Evolutionary conservation across 2,888 invertebrate species (phyloP).

Genomic region (Nemotelus pantherinus): DNA sequence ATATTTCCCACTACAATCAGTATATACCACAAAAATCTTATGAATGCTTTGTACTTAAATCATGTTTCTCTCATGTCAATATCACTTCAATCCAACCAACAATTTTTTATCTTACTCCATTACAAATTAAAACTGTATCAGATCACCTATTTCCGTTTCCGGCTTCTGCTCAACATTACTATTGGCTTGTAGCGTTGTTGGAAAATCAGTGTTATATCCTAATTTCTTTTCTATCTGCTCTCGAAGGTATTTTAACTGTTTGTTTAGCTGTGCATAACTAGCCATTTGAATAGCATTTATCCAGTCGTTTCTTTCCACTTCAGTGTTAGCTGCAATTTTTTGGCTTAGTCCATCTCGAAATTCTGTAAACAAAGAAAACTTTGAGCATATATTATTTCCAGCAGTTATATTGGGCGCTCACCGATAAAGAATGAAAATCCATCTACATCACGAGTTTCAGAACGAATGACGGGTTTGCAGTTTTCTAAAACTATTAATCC

Average conservation of each 20-base stretch:
- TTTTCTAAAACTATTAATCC: constrained; percentile 91
- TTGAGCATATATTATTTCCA: not conserved
- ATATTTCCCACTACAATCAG: constrained; percentile 13
- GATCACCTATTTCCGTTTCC: constrained; percentile 74
- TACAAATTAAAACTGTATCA: constrained; percentile 61
- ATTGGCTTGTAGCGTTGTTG: constrained; percentile 56
- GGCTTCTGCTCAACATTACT: not conserved
- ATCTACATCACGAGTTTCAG: constrained; percentile 71
- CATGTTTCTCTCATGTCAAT: constrained; percentile 1
- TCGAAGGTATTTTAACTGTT: constrained; percentile 71
- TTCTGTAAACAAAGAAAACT: constrained; percentile 66
- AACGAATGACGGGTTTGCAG: constrained; percentile 77
- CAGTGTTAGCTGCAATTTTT: constrained; percentile 81
- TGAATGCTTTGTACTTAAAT: constrained; percentile 19
- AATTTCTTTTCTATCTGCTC: constrained; percentile 72
- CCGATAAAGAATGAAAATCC: constrained; percentile 85
- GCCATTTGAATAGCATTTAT: constrained; percentile 84
- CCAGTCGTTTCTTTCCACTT: constrained; percentile 87
- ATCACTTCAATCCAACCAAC: constrained; percentile 4
- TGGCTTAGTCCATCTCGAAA: constrained; percentile 86
- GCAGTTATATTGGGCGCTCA: constrained; percentile 61
- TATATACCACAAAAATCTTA: not conserved
- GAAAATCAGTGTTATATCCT: constrained; percentile 67
- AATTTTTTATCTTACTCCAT: not conserved
- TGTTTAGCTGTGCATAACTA: constrained; percentile 83